Evolutionary conservation across 2,888 invertebrate genomes (phyloP).

Genomic region (Acrocera orbiculus): DNA sequence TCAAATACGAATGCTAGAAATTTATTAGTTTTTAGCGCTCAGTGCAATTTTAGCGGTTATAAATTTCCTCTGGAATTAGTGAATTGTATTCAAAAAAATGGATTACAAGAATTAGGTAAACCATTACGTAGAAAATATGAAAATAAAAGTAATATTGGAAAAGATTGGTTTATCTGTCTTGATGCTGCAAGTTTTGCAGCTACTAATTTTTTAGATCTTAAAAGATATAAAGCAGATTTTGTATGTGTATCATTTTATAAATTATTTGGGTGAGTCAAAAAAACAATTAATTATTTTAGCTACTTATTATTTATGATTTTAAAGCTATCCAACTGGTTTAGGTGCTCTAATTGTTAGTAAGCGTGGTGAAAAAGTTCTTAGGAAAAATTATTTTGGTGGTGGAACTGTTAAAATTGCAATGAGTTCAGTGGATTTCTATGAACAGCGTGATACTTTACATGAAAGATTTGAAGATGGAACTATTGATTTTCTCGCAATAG

Average conservation of each 20-base stretch:
- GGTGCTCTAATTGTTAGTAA: conserved; percentile 66
- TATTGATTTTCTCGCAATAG: conserved; percentile 66
- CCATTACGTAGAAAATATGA: neutral
- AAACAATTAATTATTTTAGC: neutral
- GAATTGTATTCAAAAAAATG: conserved; percentile 42
- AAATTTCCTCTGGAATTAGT: conserved; percentile 74
- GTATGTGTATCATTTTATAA: conserved; percentile 90
- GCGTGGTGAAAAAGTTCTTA: conserved; percentile 25
- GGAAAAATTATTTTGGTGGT: conserved; percentile 73
- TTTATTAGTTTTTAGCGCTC: conserved; percentile 74
- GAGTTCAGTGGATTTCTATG: conserved; percentile 50
- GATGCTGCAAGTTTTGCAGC: conserved; percentile 75
- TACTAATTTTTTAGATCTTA: conserved; percentile 61
- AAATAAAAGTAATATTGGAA: conserved; percentile 13
- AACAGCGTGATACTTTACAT: conserved; percentile 45
- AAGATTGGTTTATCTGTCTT: conserved; percentile 52
- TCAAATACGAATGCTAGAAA: conserved; percentile 28
- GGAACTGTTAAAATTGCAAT: conserved; percentile 80
- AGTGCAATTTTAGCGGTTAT: conserved; percentile 86
- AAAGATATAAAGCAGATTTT: conserved; percentile 63
- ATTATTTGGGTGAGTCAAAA: conserved; percentile 47
- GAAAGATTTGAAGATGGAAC: conserved; percentile 95
- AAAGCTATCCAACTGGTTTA: conserved; percentile 72
- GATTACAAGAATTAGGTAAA: conserved; percentile 28
- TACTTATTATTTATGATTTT: neutral